Conservation (phyloP, 2,797 vertebrate genomes). For the Macroramphosus scolopax region DNA sequence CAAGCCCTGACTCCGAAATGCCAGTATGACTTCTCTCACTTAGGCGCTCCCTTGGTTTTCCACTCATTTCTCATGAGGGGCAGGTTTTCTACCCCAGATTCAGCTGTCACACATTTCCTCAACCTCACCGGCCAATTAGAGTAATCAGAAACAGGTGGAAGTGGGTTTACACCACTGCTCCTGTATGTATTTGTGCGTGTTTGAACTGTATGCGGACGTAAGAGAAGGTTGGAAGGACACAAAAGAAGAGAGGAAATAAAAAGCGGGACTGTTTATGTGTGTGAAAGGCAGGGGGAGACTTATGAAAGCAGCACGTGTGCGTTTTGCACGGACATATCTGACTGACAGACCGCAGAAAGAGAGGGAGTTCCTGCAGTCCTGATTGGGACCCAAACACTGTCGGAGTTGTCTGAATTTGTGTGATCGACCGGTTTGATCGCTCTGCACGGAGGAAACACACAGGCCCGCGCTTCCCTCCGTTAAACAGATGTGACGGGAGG, state of each 20-base stretch:
- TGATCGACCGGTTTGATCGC: constrained; percentile 42
- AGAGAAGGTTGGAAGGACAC: constrained; percentile 17
- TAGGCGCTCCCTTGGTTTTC: constrained; percentile 49
- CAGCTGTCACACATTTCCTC: constrained; percentile 70
- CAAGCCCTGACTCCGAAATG: constrained; percentile 27
- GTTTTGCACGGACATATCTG: constrained; percentile 49
- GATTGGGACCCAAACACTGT: constrained; percentile 56
- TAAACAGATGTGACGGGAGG: constrained; percentile 47
- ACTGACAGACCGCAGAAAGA: constrained; percentile 58
- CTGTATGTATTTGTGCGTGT: constrained; percentile 20
- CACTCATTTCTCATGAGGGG: constrained; percentile 67
- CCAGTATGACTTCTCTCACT: constrained; percentile 27
- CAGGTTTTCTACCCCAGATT: constrained; percentile 61
- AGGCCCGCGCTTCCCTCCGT: constrained; percentile 15
- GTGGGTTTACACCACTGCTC: constrained; percentile 32
- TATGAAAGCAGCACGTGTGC: constrained; percentile 34
- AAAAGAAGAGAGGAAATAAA: constrained; percentile 19
- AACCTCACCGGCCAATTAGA: constrained; percentile 59
- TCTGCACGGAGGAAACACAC: constrained; percentile 17
- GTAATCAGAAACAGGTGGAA: constrained; percentile 74
- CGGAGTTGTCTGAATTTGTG: constrained; percentile 21
- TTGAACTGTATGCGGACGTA: constrained; percentile 18
- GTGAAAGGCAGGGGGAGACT: constrained; percentile 8
- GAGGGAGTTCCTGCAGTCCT: constrained; percentile 47
- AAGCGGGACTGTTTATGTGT: constrained; percentile 21